Evolutionary conservation across 2,888 invertebrate species (phyloP).

Genomic region (Polydrusus tereticollis): DNA sequence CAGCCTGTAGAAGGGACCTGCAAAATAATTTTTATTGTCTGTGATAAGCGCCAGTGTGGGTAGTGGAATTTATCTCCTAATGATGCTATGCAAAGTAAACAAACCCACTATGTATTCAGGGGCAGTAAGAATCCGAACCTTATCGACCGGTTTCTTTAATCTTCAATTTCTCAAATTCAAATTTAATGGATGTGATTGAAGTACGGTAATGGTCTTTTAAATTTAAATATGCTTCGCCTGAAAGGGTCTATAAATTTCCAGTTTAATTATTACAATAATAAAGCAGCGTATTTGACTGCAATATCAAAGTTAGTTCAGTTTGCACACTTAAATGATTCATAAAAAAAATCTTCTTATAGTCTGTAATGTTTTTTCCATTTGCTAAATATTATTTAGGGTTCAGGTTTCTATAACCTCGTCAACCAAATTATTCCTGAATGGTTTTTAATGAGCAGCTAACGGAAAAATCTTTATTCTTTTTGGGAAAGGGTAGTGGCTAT

Average conservation of each 20-base stretch:
- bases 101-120: not conserved
- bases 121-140: not conserved
- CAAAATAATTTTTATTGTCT: not conserved
- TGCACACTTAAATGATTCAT: no score
- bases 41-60: not conserved
- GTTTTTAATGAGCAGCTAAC: no score
- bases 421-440: no score
- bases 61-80: not conserved
- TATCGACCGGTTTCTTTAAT: conserved; percentile 19
- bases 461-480: no score
- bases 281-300: no score
- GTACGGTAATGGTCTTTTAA: conserved; percentile 12
- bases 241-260: not conserved
- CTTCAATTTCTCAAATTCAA: conserved; percentile 31
- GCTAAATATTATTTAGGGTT: no score
- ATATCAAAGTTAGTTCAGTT: no score
- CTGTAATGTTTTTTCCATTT: no score
- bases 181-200: conserved; percentile 21
- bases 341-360: no score
- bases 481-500: no score
- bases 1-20: no score
- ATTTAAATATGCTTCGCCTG: conserved; percentile 1
- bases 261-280: not conserved
- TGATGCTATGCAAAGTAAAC: not conserved
- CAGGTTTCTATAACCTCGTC: no score